Base-by-base conservation (phyloP, 2,797 vertebrate genomes). In the Pelobates cultripes region DNA sequence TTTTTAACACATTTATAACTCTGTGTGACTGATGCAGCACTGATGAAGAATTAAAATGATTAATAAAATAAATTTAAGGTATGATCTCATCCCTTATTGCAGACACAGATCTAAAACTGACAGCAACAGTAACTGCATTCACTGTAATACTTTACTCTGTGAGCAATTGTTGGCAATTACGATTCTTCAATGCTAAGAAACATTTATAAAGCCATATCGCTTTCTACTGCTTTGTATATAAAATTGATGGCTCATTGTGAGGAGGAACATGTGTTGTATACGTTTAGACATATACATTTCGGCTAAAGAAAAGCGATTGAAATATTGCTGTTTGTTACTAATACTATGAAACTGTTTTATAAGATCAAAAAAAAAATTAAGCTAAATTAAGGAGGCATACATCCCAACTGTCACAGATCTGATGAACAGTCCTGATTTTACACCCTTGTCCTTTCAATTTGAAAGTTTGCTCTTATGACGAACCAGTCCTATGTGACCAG, bases 161-260 rank as follows among this genome's bases (percentile, higher is more conserved):
- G 77, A 84, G 71, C 79, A 84, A 84, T 84, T 84, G 82, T 66
- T 76, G 72, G 82, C 82, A 84, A 84, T 84, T 79, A 84, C 70
- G 79, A 75, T 79, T 67, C 79, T 45, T 79, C 42, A 45, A 44
- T 72, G 82, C 77, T 74, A 45, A 67, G 72, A 84, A 61, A 55
- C 73, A 67, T 71, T 74, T 79, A 75, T 76, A 76, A 84, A 75
- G 63, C 44, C 57, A 63, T 79, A 66, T 79, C 44, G 41, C 51
- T 75, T 79, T 41, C 17, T 15, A 75, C 67, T 40, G 43, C 74
- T 76, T 45, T 41, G 12, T 63, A 45, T 10, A 45, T 70, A 55
- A 75, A 64, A 17, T 10, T 64, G 61, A 15, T 64, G 10, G 7
- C 7, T 3, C 28, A 64, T 64, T 64, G 61, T 28, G 28, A 7